These are phyloP conservation scores for Lymantria monacha DNA, from an alignment of 2,888 invertebrate genomes.

Conservation along the genomic window DNA sequence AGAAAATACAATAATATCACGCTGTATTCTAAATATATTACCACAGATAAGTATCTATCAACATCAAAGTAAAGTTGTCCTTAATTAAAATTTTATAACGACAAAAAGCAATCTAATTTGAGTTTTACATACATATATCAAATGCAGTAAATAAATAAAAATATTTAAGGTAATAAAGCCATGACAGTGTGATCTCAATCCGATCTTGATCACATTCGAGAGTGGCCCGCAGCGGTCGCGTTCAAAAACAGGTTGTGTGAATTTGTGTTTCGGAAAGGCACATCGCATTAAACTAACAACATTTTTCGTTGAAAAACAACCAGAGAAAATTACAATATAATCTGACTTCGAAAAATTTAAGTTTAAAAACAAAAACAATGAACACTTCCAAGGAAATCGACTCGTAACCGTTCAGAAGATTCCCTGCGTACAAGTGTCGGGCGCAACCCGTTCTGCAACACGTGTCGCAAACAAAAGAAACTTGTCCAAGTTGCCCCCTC, in stretches of 20 bases:
- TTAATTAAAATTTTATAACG: no score
- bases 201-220: no score
- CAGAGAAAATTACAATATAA: slow-evolving; percentile 49
- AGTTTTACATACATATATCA: no score
- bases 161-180: no score
- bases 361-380: slow-evolving; percentile 48
- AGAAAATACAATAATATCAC: no score
- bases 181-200: no score
- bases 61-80: no score
- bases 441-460: slow-evolving; percentile 78
- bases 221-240: no score
- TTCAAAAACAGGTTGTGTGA: slow-evolving; percentile 39
- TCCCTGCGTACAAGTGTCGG: slow-evolving; percentile 69
- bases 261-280: slow-evolving; percentile 36
- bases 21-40: no score
- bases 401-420: slow-evolving; percentile 55
- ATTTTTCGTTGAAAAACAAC: slow-evolving; percentile 42
- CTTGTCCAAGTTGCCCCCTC: slow-evolving; percentile 58
- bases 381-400: slow-evolving; percentile 59
- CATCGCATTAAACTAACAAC: slow-evolving; percentile 34
- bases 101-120: no score
- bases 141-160: no score
- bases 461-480: slow-evolving; percentile 80
- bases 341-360: slow-evolving; percentile 44
- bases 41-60: no score